Conservation (phyloP, 2,113 vertebrate genomes). For the Mungos mungo region DNA sequence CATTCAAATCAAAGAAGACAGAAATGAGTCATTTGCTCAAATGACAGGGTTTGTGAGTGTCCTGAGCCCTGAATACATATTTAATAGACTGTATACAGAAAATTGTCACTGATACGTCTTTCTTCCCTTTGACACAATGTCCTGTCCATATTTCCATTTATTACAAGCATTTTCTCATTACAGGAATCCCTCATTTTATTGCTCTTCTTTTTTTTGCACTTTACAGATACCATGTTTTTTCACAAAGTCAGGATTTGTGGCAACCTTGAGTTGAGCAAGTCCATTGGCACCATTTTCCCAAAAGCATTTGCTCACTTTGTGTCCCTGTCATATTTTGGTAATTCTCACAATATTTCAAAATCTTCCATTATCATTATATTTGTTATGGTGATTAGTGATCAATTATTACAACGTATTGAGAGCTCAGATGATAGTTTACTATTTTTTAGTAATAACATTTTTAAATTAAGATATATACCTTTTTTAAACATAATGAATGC, state of each 20-base stretch:
- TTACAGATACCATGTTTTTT: neutral
- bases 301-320: neutral
- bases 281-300: neutral
- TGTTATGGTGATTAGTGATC: neutral
- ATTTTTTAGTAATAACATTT: neutral
- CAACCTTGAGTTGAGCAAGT: neutral
- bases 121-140: neutral
- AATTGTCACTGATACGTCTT: neutral
- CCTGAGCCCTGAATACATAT: accelerated
- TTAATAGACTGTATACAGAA: neutral
- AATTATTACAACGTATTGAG: neutral
- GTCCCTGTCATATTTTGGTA: neutral
- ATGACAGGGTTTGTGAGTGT: neutral
- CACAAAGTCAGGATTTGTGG: neutral
- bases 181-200: neutral
- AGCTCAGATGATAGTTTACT: neutral
- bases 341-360: neutral
- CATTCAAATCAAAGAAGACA: neutral
- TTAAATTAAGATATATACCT: neutral
- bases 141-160: neutral
- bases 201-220: neutral
- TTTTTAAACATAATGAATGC: neutral
- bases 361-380: neutral
- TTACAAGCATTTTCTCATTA: neutral
- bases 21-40: neutral